Evolutionary conservation across 2,888 invertebrate species (phyloP), one percentile per base, ranked within the genome.

Genomic region (Eulithis testata): DNA sequence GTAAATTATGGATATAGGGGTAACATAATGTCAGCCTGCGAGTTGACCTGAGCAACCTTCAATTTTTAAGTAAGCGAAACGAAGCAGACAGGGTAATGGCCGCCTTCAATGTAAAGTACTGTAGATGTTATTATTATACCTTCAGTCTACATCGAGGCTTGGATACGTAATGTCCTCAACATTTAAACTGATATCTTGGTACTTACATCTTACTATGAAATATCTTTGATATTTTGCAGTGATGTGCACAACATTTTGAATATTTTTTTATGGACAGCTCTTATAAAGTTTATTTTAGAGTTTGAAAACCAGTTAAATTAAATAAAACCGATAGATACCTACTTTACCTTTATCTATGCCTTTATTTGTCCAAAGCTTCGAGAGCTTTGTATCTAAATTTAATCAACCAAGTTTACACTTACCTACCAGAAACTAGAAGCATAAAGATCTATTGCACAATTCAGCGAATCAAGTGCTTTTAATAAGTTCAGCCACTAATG

Each of bases 401-500:
- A 8, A 40, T 40, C 9, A 11, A 40, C 8, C 9, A 7, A 21
- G 9, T 40, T 40, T 8, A 40, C 40, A 11, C 21, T 0, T 31
- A 31, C 21, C 4, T 31, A 31, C 31, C 31, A 31, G 31, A 31
- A 31, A 31, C 31, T 31, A 3, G 6, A 31, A 31, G 2, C 31
- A 31, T 31, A 31, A 31, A 40, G 40, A 8, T 40, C 9, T 21
- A 49, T 21, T 49, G 49, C 45, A 40, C 37, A 36, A 62, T 44
- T 56, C 31, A 31, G 51, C 14, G 36, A 56, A 52, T 27, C n/a
- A 49, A 60, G 43, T 21, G 51, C 49, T 56, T 66, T 51, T 49
- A 52, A 44, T 44, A 63, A 21, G 82, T 83, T 82, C 78, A 81
- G 72, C 69, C 80, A 80, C 79, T 84, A 84, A 85, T 86, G 83